These are phyloP conservation scores for Erannis defoliaria DNA, from an alignment of 2,888 invertebrate genomes.

Conservation along the genomic window DNA sequence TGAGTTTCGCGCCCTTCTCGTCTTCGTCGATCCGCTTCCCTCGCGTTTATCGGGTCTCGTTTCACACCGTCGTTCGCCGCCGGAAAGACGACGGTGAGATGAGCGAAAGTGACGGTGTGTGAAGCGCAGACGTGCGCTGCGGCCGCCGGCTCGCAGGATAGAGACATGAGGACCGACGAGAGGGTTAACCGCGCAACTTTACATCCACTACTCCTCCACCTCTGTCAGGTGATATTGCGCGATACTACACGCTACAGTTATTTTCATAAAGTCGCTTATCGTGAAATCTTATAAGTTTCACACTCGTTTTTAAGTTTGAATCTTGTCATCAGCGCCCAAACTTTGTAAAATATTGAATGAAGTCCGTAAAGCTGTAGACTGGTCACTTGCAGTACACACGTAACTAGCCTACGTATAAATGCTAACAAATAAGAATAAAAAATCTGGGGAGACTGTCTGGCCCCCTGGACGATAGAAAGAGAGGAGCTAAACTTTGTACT, in stretches of 20 bases:
- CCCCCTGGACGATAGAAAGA: slow-evolving; percentile 67
- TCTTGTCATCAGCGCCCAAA: slow-evolving; percentile 54
- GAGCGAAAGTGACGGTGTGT: slow-evolving; percentile 66
- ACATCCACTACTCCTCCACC: slow-evolving; percentile 63
- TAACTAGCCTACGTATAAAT: neutral
- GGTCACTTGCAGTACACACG: neutral
- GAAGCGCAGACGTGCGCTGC: slow-evolving; percentile 63
- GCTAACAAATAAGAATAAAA: slow-evolving; percentile 61
- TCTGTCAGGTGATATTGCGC: slow-evolving; percentile 62
- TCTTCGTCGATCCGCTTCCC: slow-evolving; percentile 67
- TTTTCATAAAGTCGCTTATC: slow-evolving; percentile 55
- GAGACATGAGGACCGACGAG: slow-evolving; percentile 59
- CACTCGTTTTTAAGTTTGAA: slow-evolving; percentile 64
- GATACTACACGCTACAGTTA: slow-evolving; percentile 57
- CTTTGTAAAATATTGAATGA: slow-evolving; percentile 12
- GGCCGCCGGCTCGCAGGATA: slow-evolving; percentile 54
- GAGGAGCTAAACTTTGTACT: slow-evolving; percentile 75
- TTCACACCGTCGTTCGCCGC: slow-evolving; percentile 74
- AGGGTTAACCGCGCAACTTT: slow-evolving; percentile 77
- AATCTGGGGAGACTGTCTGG: slow-evolving; percentile 54
- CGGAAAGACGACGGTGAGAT: slow-evolving; percentile 69
- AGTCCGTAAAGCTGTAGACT: neutral
- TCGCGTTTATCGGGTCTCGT: slow-evolving; percentile 77
- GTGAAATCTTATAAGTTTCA: slow-evolving; percentile 15
- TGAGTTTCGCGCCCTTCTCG: slow-evolving; percentile 75